Evolutionary conservation across 2,888 invertebrate genomes (phyloP).

Genomic region (Leucoptera coffeella): DNA sequence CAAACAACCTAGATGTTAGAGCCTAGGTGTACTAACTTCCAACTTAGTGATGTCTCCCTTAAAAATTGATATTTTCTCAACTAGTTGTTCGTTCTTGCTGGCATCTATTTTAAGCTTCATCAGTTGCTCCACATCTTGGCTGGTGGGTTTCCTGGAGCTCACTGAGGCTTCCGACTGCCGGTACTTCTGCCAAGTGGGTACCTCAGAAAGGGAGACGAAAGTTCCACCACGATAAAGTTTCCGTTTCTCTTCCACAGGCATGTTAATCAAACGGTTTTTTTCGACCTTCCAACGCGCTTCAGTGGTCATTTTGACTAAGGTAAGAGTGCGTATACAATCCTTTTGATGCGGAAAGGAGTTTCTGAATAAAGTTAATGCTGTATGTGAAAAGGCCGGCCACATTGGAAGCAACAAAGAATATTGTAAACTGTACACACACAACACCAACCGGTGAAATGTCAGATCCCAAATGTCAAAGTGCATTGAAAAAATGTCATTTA

Average conservation of each 20-base stretch:
- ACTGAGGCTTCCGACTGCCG: slow-evolving; percentile 22
- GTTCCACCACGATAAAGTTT: slow-evolving; percentile 32
- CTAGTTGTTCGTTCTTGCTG: slow-evolving; percentile 30
- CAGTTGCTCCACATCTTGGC: slow-evolving; percentile 26
- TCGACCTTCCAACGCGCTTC: slow-evolving; percentile 34
- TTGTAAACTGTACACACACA: too few relatives aligned
- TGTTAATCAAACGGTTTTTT: slow-evolving; percentile 43
- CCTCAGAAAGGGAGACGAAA: slow-evolving; percentile 26
- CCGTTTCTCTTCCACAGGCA: slow-evolving; percentile 49
- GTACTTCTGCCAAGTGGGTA: slow-evolving; percentile 55
- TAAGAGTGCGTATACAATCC: too few relatives aligned
- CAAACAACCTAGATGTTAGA: too few relatives aligned
- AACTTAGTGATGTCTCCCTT: slow-evolving; percentile 78
- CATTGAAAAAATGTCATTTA: too few relatives aligned
- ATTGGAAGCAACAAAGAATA: too few relatives aligned
- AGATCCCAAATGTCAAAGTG: too few relatives aligned
- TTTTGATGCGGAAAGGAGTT: too few relatives aligned
- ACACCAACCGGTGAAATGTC: too few relatives aligned
- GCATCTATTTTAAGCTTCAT: slow-evolving; percentile 20
- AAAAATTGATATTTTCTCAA: slow-evolving; percentile 61
- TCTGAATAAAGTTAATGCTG: too few relatives aligned
- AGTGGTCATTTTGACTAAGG: slow-evolving; percentile 26
- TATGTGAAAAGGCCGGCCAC: too few relatives aligned
- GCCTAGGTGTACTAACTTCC: slow-evolving; percentile 56
- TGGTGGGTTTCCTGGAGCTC: slow-evolving; percentile 21